Base-by-base conservation (phyloP, 2,113 vertebrate genomes). In the Eleginops maclovinus region DNA sequence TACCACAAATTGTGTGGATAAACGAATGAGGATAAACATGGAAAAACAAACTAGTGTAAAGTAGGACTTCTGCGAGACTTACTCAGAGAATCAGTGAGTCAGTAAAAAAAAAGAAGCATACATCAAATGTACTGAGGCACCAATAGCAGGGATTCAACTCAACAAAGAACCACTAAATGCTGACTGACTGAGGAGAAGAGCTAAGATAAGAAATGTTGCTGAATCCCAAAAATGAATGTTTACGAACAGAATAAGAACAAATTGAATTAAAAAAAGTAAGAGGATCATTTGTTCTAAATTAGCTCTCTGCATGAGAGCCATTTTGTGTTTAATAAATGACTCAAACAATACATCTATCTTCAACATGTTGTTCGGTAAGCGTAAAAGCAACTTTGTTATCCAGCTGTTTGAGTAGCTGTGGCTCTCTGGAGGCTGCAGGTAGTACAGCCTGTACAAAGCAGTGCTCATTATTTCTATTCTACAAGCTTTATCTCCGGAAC, bases 401-500 rank as follows among this genome's bases (percentile, higher is more conserved):
- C 55, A 68, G 61, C 16, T 77, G 47, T 15, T 53, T 53, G 2
- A 43, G 24, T 22, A 26, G 46, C 49, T 7, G 19, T 19, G 21
- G 60, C 21, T 61, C 55, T 28, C 43, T 41, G 49, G 36, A 65
- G 44, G 22, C 81, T 78, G 75, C 72, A 60, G 53, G 8, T 24
- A 4, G 63, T 11, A 53, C 1, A 74, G 17, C 40, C 58, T 21
- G 31, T 4, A 10, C 67, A 66, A 85, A 78, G 77, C 77, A 63
- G 12, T 2, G 3, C 4, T 56, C 74, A 54, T 63, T n/a, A 46
- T 82, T 65, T 58, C 75, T 62, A 21, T 19, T 78, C 58, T 70
- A 40, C 53, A 9, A 70, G 63, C 53, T 28, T 65, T n/a, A 65
- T 76, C 68, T 80, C 58, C 28, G 56, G 19, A 43, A 60, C 61